phyloP scores from a whole-genome alignment of 2,113 vertebrate species.

The Trinectes maculatus region DNA sequence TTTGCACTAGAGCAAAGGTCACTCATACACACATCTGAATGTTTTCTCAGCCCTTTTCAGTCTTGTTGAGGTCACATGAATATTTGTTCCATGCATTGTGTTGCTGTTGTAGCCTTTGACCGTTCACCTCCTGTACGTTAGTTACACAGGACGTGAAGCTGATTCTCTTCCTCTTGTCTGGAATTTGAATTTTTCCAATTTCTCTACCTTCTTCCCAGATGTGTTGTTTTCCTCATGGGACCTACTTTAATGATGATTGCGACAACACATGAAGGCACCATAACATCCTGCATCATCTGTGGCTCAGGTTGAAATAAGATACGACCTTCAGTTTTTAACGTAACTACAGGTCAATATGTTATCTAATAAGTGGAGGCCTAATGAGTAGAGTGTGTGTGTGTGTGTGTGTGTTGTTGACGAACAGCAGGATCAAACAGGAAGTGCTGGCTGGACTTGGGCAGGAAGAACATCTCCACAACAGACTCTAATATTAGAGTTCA shows the following conservation, averaged over 20 bases:
- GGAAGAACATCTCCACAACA: conserved; percentile 60
- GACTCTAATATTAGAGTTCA: conserved; percentile 69
- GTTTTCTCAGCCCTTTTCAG: neutral
- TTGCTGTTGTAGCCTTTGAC: conserved; percentile 6
- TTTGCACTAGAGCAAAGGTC: neutral
- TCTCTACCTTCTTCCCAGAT: no score
- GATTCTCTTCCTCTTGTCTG: no score
- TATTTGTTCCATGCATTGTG: conserved; percentile 65
- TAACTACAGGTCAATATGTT: no score
- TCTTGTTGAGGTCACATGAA: conserved; percentile 16
- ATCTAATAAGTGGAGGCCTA: no score
- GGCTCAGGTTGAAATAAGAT: no score
- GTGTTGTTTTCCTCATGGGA: no score
- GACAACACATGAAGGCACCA: no score
- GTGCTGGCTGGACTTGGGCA: conserved; percentile 42
- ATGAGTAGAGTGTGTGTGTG: conserved; percentile 26
- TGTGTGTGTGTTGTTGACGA: conserved; percentile 10
- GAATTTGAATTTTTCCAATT: no score
- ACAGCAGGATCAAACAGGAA: conserved; percentile 65
- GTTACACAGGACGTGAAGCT: conserved; percentile 40
- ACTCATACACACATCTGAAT: no score
- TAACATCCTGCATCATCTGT: no score
- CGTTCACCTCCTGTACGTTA: neutral
- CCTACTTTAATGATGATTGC: no score
- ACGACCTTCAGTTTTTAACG: no score